Conservation (phyloP, 2,797 vertebrate genomes). For the Botia kubotai region DNA sequence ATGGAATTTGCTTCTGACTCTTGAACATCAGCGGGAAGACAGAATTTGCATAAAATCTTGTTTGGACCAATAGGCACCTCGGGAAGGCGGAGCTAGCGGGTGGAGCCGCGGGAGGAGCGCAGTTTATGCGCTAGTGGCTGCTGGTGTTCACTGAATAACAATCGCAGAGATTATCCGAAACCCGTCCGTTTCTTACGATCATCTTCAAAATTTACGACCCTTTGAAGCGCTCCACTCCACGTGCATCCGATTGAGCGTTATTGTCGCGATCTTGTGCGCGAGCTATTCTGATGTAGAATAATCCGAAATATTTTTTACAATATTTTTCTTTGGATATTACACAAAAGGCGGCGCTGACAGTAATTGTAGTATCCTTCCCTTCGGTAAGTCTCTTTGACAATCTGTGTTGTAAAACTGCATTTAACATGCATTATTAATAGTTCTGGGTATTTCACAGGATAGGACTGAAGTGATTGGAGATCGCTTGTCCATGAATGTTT, state of each 20-base stretch:
- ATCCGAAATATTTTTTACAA: slow-evolving; percentile 59
- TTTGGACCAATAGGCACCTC: slow-evolving; percentile 75
- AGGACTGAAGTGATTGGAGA: slow-evolving; percentile 8
- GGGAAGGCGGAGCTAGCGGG: slow-evolving; percentile 76
- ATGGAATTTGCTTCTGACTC: slow-evolving; percentile 27
- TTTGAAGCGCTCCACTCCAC: slow-evolving; percentile 52
- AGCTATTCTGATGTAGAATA: slow-evolving; percentile 55
- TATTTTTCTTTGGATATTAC: slow-evolving; percentile 73
- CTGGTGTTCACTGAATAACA: slow-evolving; percentile 72
- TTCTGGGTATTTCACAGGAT: background rate
- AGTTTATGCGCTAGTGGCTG: slow-evolving; percentile 70
- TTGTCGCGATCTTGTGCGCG: slow-evolving; percentile 22
- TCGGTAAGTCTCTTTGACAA: slow-evolving; percentile 46
- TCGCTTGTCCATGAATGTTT: background rate
- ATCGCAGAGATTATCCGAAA: slow-evolving; percentile 71
- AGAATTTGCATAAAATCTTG: slow-evolving; percentile 76
- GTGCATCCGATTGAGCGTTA: slow-evolving; percentile 30
- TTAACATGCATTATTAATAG: slow-evolving; percentile 21
- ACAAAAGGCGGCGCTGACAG: slow-evolving; percentile 67
- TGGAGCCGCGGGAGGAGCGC: slow-evolving; percentile 77
- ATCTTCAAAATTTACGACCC: slow-evolving; percentile 38
- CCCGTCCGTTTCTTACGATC: slow-evolving; percentile 30
- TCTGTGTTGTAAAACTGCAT: slow-evolving; percentile 1
- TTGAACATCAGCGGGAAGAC: slow-evolving; percentile 77
- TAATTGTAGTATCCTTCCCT: slow-evolving; percentile 44